Percentiles rank a stretch among this genome's conserved stretches.
Evolutionary conservation across 2,888 invertebrate genomes (phyloP).

Genomic region (Hyposoter dolosus): DNA sequence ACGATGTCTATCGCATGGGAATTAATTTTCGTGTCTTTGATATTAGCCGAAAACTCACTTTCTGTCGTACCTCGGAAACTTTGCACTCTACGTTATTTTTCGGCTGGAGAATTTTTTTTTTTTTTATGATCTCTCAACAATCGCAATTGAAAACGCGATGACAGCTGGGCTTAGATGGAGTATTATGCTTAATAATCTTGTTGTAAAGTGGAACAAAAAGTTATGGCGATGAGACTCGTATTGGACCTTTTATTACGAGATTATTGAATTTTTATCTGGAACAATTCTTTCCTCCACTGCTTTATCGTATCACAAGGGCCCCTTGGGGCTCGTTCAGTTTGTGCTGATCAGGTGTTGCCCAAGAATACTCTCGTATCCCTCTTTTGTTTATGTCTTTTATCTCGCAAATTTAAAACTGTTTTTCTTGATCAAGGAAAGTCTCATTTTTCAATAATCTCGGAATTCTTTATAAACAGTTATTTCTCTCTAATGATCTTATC

Average conservation of each 20-base stretch:
- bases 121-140: not conserved
- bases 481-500: not conserved
- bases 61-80: not conserved
- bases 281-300: not conserved
- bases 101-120: not conserved
- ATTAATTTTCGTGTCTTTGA: too few relatives aligned
- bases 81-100: not conserved
- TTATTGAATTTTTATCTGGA: conserved; percentile 17
- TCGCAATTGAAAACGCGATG: not conserved
- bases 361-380: not conserved
- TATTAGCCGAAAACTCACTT: too few relatives aligned
- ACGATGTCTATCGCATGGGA: too few relatives aligned
- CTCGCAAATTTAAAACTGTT: not conserved
- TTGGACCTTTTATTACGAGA: not conserved
- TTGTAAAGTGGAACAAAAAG: conserved; percentile 11
- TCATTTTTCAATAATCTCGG: not conserved
- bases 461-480: not conserved
- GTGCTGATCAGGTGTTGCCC: not conserved
- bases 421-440: not conserved
- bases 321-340: not conserved
- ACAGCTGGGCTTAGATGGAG: conserved; percentile 4
- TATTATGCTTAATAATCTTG: not conserved
- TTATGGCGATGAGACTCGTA: conserved; percentile 1
- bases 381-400: conserved; percentile 6
- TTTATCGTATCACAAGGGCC: not conserved